Conservation (phyloP, 2,888 invertebrate genomes). For the Phengaris alcon region DNA sequence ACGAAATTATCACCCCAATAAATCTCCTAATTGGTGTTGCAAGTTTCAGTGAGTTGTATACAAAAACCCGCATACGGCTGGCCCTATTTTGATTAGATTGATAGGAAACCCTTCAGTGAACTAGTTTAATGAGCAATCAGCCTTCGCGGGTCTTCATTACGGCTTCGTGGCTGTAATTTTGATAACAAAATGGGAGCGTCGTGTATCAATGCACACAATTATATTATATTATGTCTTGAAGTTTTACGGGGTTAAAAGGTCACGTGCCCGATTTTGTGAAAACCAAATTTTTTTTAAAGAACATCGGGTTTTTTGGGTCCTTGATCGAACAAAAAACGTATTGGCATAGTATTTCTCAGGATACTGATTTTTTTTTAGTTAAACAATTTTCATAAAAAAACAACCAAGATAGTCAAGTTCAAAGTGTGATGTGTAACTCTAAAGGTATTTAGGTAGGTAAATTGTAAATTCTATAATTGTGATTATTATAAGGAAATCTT, state of each 20-base stretch:
- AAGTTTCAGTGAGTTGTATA: background rate
- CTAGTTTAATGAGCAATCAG: conserved; percentile 19
- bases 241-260: background rate
- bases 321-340: no score
- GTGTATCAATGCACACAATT: background rate
- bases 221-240: background rate
- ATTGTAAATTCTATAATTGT: no score
- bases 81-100: conserved; percentile 24
- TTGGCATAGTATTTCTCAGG: no score
- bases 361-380: no score
- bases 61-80: conserved; percentile 16
- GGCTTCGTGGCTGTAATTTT: background rate
- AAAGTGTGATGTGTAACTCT: no score
- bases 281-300: no score
- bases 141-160: background rate
- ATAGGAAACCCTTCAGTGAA: conserved; percentile 23
- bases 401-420: no score
- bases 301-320: no score
- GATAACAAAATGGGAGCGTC: background rate
- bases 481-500: no score
- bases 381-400: no score
- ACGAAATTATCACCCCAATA: background rate
- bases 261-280: no score
- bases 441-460: no score
- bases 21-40: conserved; percentile 4